phyloP scores from a whole-genome alignment of 2,113 vertebrate genomes.

The Takifugu flavidus region DNA sequence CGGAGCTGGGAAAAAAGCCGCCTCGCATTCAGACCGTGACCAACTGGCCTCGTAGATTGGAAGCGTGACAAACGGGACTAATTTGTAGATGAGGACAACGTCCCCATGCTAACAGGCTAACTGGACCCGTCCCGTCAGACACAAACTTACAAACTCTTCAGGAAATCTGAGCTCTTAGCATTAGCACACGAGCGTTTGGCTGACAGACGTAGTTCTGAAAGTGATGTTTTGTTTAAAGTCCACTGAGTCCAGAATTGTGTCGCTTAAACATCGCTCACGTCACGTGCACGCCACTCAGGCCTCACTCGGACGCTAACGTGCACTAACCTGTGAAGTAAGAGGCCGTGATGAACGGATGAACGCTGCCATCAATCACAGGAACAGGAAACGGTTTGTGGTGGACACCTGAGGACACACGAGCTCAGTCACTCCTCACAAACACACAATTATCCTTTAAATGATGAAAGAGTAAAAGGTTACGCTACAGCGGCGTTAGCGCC shows the following conservation, averaged over 20 bases:
- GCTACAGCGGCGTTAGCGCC: no score
- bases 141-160: no score
- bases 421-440: slow-evolving; percentile 51
- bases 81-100: slow-evolving; percentile 87
- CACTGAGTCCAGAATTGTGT: no score
- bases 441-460: not conserved
- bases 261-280: no score
- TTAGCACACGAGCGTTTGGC: no score
- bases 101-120: slow-evolving; percentile 27
- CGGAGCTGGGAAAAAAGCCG: slow-evolving; percentile 78
- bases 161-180: no score
- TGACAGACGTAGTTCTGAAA: no score
- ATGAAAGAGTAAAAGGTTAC: no score
- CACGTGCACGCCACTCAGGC: no score
- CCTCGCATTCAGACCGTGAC: slow-evolving; percentile 87
- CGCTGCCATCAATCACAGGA: slow-evolving; percentile 88
- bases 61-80: slow-evolving; percentile 88
- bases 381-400: slow-evolving; percentile 86
- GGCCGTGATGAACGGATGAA: slow-evolving; percentile 90
- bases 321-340: slow-evolving; percentile 91
- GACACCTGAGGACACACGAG: slow-evolving; percentile 75
- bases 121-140: not conserved
- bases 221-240: no score
- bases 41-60: slow-evolving; percentile 84
- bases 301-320: not conserved